Base-by-base conservation (phyloP, 2,888 invertebrate genomes). In the Xestia rhomboidea region DNA sequence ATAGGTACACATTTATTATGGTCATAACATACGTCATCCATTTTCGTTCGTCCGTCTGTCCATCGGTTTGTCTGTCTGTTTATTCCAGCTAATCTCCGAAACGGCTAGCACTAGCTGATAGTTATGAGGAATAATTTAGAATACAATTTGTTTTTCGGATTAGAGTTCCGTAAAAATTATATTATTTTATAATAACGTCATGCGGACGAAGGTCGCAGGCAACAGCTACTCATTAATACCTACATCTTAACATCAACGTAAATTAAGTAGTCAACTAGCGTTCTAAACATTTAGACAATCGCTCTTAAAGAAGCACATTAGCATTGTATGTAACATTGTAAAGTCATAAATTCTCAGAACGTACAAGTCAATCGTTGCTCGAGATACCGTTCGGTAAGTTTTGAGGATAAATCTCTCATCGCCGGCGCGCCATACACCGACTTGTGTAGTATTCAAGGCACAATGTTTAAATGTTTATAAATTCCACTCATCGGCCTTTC, bases 381-480 rank as follows among this genome's bases (percentile, higher is more conserved):
- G 78, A 82, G 83, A 89, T 89, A 89, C 86, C 86, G 86, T 86
- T 85, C 81, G 82, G 81, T 83, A 89, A 90, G 90, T 90, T 88
- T 86, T 90, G 88, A 86, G 90, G 89, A 94, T 95, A 95, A 94
- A 95, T 94, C 95, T 93, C 83, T 96, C 95, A 91, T 88, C 95
- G 90, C 81, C 81, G 76, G 77, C 81, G 81, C 83, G 83, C 92
- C 85, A 93, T 93, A 92, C 86, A 90, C 82, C 87, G 79, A 80
- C 87, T 87, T 80, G 81, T 86, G 87, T 88, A 88, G 87, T 89
- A 90, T 90, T 90, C 89, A 85, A 84, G 79, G 87, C 89, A 92
- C 90, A 91, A 88, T 92, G 91, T 94, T 91, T 92, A 90, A 91
- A 92, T 95, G 93, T 95, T 95, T 96, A 95, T 93, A 93, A 91